Conservation (phyloP, 2,888 invertebrate genomes). For the Polyommatus icarus region DNA sequence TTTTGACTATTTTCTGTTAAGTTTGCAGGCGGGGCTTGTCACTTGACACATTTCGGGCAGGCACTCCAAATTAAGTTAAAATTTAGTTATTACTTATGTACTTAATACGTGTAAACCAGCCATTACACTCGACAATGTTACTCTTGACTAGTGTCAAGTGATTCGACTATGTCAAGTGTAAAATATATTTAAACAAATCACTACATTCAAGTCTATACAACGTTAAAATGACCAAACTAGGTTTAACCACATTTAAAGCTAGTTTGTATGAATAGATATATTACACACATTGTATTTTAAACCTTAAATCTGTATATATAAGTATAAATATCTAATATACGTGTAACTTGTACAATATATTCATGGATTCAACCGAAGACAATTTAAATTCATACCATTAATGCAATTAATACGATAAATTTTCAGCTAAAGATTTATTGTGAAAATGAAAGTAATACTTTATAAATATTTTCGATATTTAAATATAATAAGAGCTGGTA, state of each 20-base stretch:
- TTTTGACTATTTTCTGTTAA: too few species aligned
- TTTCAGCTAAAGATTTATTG: not conserved
- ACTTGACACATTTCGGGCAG: too few species aligned
- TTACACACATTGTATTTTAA: constrained; percentile 8
- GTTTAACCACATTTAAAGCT: constrained; percentile 26
- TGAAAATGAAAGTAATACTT: not conserved
- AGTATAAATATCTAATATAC: not conserved
- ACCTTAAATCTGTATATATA: constrained; percentile 7
- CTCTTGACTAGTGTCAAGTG: not conserved
- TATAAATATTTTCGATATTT: not conserved
- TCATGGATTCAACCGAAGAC: not conserved
- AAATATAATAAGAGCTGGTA: not conserved
- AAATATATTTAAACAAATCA: constrained; percentile 19
- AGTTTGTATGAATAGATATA: constrained; percentile 22
- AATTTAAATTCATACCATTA: not conserved
- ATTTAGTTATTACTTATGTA: too few species aligned
- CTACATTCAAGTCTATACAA: constrained; percentile 29
- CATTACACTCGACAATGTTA: constrained; percentile 4
- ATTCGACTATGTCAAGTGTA: constrained; percentile 13
- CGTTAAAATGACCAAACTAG: constrained; percentile 11
- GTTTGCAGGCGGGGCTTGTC: too few species aligned
- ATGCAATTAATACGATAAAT: not conserved
- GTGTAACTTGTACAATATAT: not conserved
- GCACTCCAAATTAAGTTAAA: too few species aligned
- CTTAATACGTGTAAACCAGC: too few species aligned